Evolutionary conservation across 92 coral and sea anemone species (phyloP).

Genomic region (Bergia sp.): DNA sequence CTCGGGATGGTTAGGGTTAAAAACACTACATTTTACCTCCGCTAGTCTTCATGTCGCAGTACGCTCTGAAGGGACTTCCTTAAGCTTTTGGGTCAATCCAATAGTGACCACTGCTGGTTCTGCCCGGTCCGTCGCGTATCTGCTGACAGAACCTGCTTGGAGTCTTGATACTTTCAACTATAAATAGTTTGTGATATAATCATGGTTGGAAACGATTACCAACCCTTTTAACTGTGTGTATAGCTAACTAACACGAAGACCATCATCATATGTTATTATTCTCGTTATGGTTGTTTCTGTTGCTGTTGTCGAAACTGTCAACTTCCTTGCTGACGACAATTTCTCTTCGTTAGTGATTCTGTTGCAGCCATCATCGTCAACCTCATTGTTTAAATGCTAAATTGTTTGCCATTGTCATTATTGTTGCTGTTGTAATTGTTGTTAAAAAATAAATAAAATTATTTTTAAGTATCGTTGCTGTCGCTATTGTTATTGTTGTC

Average conservation of each 20-base stretch:
- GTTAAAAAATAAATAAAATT: too few species aligned
- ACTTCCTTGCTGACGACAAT: too few species aligned
- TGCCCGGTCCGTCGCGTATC: neutral
- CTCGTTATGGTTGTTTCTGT: too few species aligned
- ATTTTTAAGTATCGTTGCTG: too few species aligned
- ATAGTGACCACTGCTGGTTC: neutral
- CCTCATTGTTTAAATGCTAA: neutral
- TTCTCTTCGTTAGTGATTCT: too few species aligned
- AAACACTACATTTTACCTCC: neutral
- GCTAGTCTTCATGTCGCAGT: slow-evolving; percentile 19
- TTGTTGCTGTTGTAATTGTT: too few species aligned
- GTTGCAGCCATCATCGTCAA: too few species aligned
- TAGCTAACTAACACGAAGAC: neutral
- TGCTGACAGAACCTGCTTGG: neutral
- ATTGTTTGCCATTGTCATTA: neutral
- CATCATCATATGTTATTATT: too few species aligned
- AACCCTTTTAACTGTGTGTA: neutral
- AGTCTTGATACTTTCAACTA: neutral
- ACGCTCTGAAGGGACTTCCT: slow-evolving; percentile 11
- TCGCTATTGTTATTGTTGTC: too few species aligned
- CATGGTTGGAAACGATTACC: neutral
- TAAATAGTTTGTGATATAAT: neutral
- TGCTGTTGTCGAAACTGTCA: too few species aligned
- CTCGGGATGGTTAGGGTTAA: too few species aligned
- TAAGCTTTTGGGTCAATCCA: slow-evolving; percentile 17